Base-by-base conservation (phyloP, 64 coral and sea anemone species). In the Stichodactyla helianthus region DNA sequence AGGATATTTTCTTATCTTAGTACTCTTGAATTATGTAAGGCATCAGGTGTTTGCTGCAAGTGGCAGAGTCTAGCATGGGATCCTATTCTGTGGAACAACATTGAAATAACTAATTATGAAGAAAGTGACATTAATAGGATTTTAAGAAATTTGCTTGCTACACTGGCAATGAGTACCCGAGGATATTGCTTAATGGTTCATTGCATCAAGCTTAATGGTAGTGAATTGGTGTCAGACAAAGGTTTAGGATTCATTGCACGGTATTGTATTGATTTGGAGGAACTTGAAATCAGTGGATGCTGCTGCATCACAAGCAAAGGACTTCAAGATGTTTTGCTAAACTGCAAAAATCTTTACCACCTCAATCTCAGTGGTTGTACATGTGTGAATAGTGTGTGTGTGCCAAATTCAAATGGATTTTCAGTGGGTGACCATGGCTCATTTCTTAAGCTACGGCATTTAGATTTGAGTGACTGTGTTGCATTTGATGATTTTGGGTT, bases 401-500 rank as follows among this genome's bases (percentile, higher is more conserved):
- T 83, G 17, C 94, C 88, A 26, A 59, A 78, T 53, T 76, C 88
- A 28, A 97, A 97, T 93, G 94, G 94, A 77, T 97, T 93, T 51
- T 89, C 87, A 18, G 1, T 89, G 71, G 91, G 88, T 71, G 79
- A 97, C 55, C 83, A 84, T 31, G 88, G 90, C 35, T 82, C 88
- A 79, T 93, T 82, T 79, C 89, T 99, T 52, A 90, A 90, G 44
- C 67, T 99, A 53, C 85, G 31, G 13, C 77, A 95, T 58, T 93
- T 99, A 77, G 93, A 99, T 76, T 60, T 99, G 20, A 95, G 93
- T 91, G 97, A 99, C 58, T 99, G 97, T 90, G 97, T 95, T 4
- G 97, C 97, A 79, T 94, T 99, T 86, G 97, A 99, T 91, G 97
- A 99, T 85, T 62, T 99, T 59, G 97, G 97, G 80, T 77, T 99